phyloP scores from a whole-genome alignment of 2,888 invertebrate species.

The Uropetala carovei region DNA sequence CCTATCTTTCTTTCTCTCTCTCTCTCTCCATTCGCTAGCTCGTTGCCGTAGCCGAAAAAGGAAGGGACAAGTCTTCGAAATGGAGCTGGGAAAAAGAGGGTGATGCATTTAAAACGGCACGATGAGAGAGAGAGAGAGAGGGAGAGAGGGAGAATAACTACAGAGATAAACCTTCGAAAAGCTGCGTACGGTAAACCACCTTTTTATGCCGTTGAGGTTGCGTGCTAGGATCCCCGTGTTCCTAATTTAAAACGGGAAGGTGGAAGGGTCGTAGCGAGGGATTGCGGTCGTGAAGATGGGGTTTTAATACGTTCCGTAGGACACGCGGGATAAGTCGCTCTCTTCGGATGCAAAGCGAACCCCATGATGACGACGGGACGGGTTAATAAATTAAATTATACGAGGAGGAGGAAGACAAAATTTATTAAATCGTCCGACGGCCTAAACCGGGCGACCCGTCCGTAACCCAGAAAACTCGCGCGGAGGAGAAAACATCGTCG shows the following conservation, averaged over 20 bases:
- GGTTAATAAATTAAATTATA: background rate
- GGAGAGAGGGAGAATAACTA: background rate
- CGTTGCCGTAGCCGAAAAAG: slow-evolving; percentile 26
- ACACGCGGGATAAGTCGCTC: background rate
- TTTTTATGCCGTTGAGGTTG: slow-evolving; percentile 9
- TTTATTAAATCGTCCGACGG: background rate
- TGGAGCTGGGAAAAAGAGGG: background rate
- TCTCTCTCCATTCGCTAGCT: background rate
- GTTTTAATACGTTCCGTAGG: background rate
- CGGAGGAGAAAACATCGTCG: background rate
- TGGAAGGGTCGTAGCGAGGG: no score
- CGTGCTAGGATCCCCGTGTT: background rate
- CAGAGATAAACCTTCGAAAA: background rate
- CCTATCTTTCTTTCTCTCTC: background rate
- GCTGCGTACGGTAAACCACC: slow-evolving; percentile 21
- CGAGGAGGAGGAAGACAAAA: background rate
- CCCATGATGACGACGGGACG: background rate
- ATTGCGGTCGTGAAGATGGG: background rate
- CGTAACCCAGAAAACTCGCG: background rate
- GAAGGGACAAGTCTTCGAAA: background rate
- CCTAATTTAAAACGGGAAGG: no score
- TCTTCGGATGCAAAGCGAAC: background rate
- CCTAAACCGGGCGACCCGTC: background rate
- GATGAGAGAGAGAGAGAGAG: background rate
- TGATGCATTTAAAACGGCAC: background rate